Evolutionary conservation across 2,113 vertebrate genomes (phyloP).

Genomic region (Corapipo altera): DNA sequence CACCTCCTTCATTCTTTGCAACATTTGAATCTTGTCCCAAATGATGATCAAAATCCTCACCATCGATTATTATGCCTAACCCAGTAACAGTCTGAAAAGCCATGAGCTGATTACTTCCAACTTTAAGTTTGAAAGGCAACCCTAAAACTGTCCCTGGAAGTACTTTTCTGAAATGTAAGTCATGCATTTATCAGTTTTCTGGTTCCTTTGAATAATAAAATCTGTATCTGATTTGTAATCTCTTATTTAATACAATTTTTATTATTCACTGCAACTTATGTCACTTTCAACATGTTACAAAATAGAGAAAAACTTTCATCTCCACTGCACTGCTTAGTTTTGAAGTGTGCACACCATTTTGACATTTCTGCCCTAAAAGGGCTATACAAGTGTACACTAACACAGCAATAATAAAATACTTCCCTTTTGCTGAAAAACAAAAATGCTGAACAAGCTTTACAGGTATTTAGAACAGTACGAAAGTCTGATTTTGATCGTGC

Average conservation of each 20-base stretch:
- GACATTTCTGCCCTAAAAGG: not conserved
- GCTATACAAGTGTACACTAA: not conserved
- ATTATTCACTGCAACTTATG: not conserved
- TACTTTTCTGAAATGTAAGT: not conserved
- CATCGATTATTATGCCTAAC: not conserved
- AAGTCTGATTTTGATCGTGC: not conserved
- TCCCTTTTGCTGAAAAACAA: not conserved
- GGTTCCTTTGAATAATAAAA: not conserved
- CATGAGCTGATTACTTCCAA: not conserved
- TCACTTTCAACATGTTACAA: not conserved
- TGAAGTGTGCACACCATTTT: not conserved
- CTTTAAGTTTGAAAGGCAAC: not conserved
- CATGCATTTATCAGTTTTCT: not conserved
- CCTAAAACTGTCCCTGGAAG: not conserved
- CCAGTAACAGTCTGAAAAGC: not conserved
- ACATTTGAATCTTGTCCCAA: not conserved
- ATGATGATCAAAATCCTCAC: not conserved
- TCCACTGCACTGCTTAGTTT: not conserved
- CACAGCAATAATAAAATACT: not conserved
- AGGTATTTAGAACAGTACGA: not conserved
- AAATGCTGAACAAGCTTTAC: not conserved
- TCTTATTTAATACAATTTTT: not conserved
- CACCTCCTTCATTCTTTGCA: not conserved
- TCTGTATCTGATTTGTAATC: not conserved
- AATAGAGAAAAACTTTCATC: not conserved